Base-by-base conservation (phyloP, 2,888 invertebrate genomes). In the Drosophila prolongata region DNA sequence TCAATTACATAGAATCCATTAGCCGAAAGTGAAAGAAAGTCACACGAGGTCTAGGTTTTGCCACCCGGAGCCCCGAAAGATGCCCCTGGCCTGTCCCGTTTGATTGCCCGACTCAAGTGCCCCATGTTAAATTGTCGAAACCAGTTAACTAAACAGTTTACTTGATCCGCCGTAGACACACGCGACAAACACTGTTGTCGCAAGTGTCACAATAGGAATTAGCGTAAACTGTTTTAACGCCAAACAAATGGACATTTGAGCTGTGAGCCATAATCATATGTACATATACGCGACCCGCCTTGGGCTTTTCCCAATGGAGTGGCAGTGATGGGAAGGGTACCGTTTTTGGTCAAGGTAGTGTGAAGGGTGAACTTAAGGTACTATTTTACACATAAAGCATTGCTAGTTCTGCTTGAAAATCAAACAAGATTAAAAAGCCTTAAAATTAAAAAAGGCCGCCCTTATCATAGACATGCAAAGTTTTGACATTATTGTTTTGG, bases 161-260 rank as follows among this genome's bases (percentile, higher is more conserved):
- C 71, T 84, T 86, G 78, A 74, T 54, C 64, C 38, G 38, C 30
- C 50, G 47, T 27, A 46, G 46, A 27, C 46, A 46, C 46, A 49
- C 35, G 49, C 75, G 27, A 38, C 80, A 67, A 71, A 75, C 56
- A 59, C 44, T 55, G 14, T 10, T 47, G 66, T 64, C 79, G 75
- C 62, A 80, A 80, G 66, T 84, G 80, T 89, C 89, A 88, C 77
- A 85, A 89, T 74, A 71, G 66, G 77, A 85, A 85, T 85, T 85
- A 87, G 87, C 85, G 87, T 87, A 84, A 89, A 85, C 82, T 85
- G 87, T 87, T 87, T 85, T 85, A 89, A 81, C 85, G 73, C 78
- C 68, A 80, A 75, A 65, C 66, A 57, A 54, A 67, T 43, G 52
- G 62, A 44, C 58, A 55, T 49, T 56, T 42, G 57, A 56, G 57